Evolutionary conservation across 2,888 invertebrate genomes (phyloP).

Genomic region (Sericinus montela): DNA sequence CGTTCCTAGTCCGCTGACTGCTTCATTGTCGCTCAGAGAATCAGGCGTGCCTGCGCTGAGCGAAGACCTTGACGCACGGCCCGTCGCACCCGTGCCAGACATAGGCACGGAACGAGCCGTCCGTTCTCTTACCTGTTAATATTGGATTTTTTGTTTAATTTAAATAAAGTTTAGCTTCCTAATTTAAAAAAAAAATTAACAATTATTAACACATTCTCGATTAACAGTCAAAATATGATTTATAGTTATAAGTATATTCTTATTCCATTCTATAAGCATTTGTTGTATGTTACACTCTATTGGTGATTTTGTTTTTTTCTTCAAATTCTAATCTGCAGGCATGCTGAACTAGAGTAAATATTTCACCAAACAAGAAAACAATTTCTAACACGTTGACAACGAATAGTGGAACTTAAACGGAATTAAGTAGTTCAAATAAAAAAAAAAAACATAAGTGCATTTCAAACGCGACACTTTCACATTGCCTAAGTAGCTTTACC

Average conservation of each 20-base stretch:
- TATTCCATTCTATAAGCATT: constrained; percentile 7
- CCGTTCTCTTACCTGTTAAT: constrained; percentile 91
- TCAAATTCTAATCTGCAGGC: constrained; percentile 32
- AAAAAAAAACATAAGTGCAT: constrained; percentile 32
- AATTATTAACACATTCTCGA: too few species aligned
- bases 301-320: constrained; percentile 11
- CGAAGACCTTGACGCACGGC: constrained; percentile 86
- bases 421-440: constrained; percentile 41
- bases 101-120: constrained; percentile 95
- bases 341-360: constrained; percentile 56
- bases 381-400: constrained; percentile 46
- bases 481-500: constrained; percentile 80
- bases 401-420: constrained; percentile 39
- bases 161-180: too few species aligned
- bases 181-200: too few species aligned
- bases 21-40: constrained; percentile 92
- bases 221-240: too few species aligned
- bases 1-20: constrained; percentile 84
- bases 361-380: constrained; percentile 28
- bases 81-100: constrained; percentile 77
- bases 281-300: constrained; percentile 14
- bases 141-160: not conserved
- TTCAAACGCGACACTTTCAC: constrained; percentile 53
- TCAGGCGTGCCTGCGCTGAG: constrained; percentile 93
- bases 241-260: too few species aligned